Evolutionary conservation across 2,888 invertebrate species (phyloP).

Genomic region (Drosophila acutilabella): DNA sequence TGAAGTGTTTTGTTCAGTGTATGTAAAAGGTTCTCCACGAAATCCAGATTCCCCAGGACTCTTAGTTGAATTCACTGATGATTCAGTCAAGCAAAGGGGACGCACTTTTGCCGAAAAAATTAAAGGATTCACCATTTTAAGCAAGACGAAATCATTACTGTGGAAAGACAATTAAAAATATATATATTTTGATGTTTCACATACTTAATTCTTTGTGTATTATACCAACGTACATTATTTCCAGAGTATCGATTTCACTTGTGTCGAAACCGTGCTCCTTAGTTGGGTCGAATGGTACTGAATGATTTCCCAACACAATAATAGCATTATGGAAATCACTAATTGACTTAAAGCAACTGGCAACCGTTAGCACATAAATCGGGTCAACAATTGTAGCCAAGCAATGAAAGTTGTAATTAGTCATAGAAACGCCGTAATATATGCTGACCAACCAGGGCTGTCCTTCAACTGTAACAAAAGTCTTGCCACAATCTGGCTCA

Average conservation of each 20-base stretch:
- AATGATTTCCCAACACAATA: constrained; percentile 36
- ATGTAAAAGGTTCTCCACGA: constrained; percentile 13
- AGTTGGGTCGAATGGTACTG: constrained; percentile 9
- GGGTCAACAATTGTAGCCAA: constrained; percentile 41
- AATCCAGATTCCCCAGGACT: neutral
- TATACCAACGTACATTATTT: constrained; percentile 30
- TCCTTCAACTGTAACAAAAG: constrained; percentile 25
- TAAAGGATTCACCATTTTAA: constrained; percentile 30
- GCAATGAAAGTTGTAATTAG: constrained; percentile 24
- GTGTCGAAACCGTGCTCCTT: constrained; percentile 20
- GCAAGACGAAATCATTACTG: constrained; percentile 16
- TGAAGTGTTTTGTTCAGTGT: neutral
- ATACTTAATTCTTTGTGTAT: neutral
- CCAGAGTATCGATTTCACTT: constrained; percentile 39
- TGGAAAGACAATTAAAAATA: neutral
- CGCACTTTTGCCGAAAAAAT: constrained; percentile 28
- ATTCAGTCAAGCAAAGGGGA: constrained; percentile 34
- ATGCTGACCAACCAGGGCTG: constrained; percentile 78
- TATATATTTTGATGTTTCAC: neutral
- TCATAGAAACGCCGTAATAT: neutral
- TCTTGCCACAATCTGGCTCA: constrained; percentile 71
- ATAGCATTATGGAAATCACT: neutral
- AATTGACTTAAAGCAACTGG: constrained; percentile 13
- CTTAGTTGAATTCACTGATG: neutral
- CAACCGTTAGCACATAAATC: constrained; percentile 17